Percentiles rank a stretch among this genome's conserved stretches.
Evolutionary conservation across 2,888 invertebrate species (phyloP).

Genomic region (Latheticus oryzae): DNA sequence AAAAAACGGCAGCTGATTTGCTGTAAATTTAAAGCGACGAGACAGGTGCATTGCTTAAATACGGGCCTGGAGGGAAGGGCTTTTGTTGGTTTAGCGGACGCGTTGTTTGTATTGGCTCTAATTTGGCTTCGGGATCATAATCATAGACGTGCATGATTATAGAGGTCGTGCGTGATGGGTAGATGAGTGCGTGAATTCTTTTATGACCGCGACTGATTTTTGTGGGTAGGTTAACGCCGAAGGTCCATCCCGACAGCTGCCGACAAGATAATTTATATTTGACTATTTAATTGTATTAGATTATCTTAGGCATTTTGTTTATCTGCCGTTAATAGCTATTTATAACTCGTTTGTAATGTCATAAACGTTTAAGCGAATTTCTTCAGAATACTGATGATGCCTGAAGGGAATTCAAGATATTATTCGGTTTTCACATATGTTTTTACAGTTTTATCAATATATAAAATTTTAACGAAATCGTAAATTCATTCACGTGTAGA

Average conservation of each 20-base stretch:
- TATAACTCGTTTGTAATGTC: constrained; percentile 35
- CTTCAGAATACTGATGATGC: constrained; percentile 35
- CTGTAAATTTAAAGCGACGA: constrained; percentile 53
- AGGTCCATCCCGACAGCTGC: constrained; percentile 44
- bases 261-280: constrained; percentile 47
- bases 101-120: constrained; percentile 61
- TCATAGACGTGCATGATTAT: constrained; percentile 57
- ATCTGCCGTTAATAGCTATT: constrained; percentile 36
- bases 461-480: no score
- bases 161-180: constrained; percentile 50
- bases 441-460: no score
- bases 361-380: constrained; percentile 36
- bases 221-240: constrained; percentile 22
- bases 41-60: constrained; percentile 56
- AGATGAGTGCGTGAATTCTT: constrained; percentile 37
- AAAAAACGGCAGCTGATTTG: constrained; percentile 60
- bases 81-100: constrained; percentile 60
- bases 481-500: no score
- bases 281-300: constrained; percentile 43
- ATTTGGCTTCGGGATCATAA: constrained; percentile 57
- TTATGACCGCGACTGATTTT: constrained; percentile 29
- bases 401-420: constrained; percentile 27
- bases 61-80: constrained; percentile 52
- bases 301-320: constrained; percentile 41
- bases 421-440: no score